Conservation (phyloP, 2,113 vertebrate species). For the Piaya cayana region DNA sequence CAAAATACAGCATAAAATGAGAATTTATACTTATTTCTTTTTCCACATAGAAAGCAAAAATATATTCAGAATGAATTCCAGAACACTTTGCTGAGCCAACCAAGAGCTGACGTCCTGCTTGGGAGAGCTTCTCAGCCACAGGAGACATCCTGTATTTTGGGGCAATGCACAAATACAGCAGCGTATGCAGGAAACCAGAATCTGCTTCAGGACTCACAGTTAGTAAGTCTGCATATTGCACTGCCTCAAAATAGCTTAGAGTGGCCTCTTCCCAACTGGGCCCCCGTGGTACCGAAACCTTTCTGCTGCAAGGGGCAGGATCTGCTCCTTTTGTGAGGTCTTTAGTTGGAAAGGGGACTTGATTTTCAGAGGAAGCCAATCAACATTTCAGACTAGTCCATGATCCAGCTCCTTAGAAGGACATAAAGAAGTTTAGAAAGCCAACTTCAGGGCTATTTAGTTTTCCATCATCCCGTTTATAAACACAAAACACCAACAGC, state of each 20-base stretch:
- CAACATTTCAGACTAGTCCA: neutral
- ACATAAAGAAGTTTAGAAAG: neutral
- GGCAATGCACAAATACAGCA: constrained; percentile 52
- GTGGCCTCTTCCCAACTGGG: constrained; percentile 4
- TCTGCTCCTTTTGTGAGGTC: neutral
- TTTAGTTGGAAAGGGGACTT: neutral
- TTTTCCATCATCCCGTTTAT: neutral
- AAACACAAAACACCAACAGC: constrained; percentile 26
- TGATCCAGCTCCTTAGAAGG: neutral
- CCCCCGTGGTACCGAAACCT: neutral
- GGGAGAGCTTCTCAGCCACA: neutral
- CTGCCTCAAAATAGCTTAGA: neutral
- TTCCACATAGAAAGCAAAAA: constrained; percentile 75
- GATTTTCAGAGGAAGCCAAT: neutral
- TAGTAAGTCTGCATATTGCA: neutral
- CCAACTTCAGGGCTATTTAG: neutral
- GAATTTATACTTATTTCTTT: constrained; percentile 68
- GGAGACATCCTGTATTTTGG: constrained; percentile 9
- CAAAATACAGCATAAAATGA: constrained; percentile 84
- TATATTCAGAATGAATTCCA: constrained; percentile 59
- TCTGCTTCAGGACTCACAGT: constrained; percentile 27
- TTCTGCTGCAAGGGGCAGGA: neutral
- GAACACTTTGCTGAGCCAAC: constrained; percentile 66
- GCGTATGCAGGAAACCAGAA: constrained; percentile 17
- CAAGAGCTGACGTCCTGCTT: constrained; percentile 19